Evolutionary conservation across 1,140 invertebrate genomes (phyloP), one percentile per base, ranked within the genome.

Genomic region (Ephestia elutella): DNA sequence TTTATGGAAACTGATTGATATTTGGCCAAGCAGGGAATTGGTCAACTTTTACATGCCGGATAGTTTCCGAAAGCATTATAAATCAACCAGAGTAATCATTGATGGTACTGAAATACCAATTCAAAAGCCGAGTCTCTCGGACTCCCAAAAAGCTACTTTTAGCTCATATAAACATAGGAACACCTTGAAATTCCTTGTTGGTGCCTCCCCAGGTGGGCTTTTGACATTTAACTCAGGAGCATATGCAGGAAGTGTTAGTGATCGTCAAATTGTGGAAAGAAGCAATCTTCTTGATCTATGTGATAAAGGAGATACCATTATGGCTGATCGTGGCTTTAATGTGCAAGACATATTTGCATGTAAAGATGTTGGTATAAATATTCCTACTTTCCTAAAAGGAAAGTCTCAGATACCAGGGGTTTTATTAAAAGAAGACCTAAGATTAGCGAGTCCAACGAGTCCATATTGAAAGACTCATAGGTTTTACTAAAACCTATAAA

Each of bases 321-420:
- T 61, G 50, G 59, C 63, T 17, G 63, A 65, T 44, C 30, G 59
- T 19, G 63, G 63, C 17, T 65, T 65, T 30, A 61, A 60, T 56
- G 54, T 61, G n/a, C 58, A 61, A 32, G 63, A 65, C 30, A 21
- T 65, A 21, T 65, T 65, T 56, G 59, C 49, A 15, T 5, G 15
- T 35, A 60, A 62, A 53, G 21, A 54, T 38, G 19, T 62, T 44
- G 17, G 32, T 15, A 30, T 68, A 49, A 61, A 57, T 57, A 60
- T 57, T 15, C 66, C 66, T 10, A 30, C 38, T 11, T 63, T 67
- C 56, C 35, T 67, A 19, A 67, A 59, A 60, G 65, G 61, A 21
- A 54, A 35, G 32, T 49, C 59, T 49, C 63, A 65, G 49, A 21
- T 65, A 17, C 63, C 63, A 49, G 59, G 60, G 1, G 20, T 59